Evolutionary conservation across 2,113 vertebrate species (phyloP).

Genomic region (Stercorarius parasiticus): DNA sequence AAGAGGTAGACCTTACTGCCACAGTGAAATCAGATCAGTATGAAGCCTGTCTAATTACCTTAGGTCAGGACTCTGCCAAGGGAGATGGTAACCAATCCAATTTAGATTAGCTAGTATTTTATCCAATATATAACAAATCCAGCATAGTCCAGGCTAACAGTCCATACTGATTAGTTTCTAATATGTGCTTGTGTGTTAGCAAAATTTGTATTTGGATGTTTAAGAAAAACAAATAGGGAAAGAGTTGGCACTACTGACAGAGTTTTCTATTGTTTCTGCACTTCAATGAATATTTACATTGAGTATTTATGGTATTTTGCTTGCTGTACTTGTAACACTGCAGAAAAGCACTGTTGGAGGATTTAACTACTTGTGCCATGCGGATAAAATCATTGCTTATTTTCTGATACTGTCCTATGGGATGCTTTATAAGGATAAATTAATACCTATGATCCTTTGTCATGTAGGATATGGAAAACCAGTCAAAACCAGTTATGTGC

Average conservation of each 20-base stretch:
- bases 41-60: background rate
- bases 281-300: background rate
- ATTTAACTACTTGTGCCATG: background rate
- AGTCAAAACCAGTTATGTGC: background rate
- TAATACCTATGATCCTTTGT: background rate
- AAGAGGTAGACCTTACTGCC: background rate
- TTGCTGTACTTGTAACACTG: background rate
- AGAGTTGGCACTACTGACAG: background rate
- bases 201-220: background rate
- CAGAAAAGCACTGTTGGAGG: background rate
- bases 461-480: background rate
- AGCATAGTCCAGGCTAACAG: background rate
- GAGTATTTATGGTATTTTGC: background rate
- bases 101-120: background rate
- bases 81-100: background rate
- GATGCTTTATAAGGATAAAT: background rate
- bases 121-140: background rate
- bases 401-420: background rate
- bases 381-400: background rate
- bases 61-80: background rate
- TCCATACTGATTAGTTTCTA: background rate
- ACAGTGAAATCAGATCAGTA: background rate
- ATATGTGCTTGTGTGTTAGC: background rate
- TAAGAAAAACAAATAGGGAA: background rate
- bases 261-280: background rate